Evolutionary conservation across 2,113 vertebrate species (phyloP), one percentile per base, ranked within the genome.

Genomic region (Toxotes chatareus): DNA sequence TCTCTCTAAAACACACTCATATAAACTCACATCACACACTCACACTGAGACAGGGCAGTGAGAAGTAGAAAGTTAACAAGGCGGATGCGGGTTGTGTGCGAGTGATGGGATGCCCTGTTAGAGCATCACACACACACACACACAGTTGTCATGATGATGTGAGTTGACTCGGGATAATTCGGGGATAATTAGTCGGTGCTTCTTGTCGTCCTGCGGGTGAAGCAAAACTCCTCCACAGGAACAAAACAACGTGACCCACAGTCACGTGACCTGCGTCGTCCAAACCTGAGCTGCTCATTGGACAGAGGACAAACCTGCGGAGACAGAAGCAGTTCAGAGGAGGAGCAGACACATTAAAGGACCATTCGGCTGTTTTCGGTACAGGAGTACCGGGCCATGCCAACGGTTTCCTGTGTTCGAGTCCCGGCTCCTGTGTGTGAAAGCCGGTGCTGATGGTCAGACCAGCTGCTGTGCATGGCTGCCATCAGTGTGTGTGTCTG

Each of bases 161-260:
- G 76, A 78, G 84, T 56, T 69, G 76, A 86, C 80, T 91, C 32
- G 31, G 79, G 70, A 80, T 86, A 88, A 88, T 91, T 87, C 36
- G 4, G 62, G 63, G 82, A 90, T 91, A 90, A 91, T 90, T 91
- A 89, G 84, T 73, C 34, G 69, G 57, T 86, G 76, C 57, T 85
- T 86, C 84, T 21, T 71, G 76, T 81, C 10, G 17, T 88, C 86
- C 89, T 86, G 78, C 40, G 82, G 89, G 81, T 66, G 67, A 82
- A 88, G 51, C 69, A 76, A 27, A 27, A 73, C 78, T 81, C 65
- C 60, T 56, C 75, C 78, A 66, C 57, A 63, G 71, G 49, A 78
- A 71, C 14, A 17, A 66, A 86, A 78, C 69, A 84, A 84, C 79
- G 79, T 85, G 76, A 88, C 79, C 78, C 46, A 13, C 17, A 69